Conservation (phyloP, 1,140 invertebrate species). For the Drosophila nannoptera region DNA sequence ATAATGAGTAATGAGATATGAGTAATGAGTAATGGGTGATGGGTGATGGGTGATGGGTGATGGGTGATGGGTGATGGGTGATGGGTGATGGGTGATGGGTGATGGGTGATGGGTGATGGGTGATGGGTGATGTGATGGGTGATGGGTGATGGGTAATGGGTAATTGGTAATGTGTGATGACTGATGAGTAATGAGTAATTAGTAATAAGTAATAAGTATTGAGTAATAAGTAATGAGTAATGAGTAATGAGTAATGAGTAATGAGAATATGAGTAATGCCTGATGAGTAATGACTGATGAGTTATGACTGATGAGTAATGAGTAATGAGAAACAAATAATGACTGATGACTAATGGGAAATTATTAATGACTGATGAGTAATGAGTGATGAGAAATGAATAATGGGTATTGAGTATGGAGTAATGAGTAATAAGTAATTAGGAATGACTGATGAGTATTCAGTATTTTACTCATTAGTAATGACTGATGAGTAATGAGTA, state of each 20-base stretch:
- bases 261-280: neutral
- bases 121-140: neutral
- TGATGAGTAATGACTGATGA: neutral
- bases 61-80: neutral
- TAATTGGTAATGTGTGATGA: neutral
- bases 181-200: neutral
- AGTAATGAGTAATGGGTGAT: too few relatives aligned
- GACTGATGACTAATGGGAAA: neutral
- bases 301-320: neutral
- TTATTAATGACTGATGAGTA: neutral
- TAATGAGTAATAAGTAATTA: neutral
- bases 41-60: neutral
- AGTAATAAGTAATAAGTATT: neutral
- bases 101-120: neutral
- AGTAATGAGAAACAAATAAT: neutral
- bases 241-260: neutral
- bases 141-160: neutral
- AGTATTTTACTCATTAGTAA: too few relatives aligned
- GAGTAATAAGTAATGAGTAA: neutral
- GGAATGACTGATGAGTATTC: neutral
- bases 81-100: neutral
- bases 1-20: too few relatives aligned
- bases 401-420: neutral
- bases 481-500: neutral
- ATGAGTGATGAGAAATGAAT: too few relatives aligned